Percentiles rank a stretch among this genome's conserved stretches.
phyloP scores from a whole-genome alignment of 2,888 invertebrate species.

The Chromoteleia sp. region DNA sequence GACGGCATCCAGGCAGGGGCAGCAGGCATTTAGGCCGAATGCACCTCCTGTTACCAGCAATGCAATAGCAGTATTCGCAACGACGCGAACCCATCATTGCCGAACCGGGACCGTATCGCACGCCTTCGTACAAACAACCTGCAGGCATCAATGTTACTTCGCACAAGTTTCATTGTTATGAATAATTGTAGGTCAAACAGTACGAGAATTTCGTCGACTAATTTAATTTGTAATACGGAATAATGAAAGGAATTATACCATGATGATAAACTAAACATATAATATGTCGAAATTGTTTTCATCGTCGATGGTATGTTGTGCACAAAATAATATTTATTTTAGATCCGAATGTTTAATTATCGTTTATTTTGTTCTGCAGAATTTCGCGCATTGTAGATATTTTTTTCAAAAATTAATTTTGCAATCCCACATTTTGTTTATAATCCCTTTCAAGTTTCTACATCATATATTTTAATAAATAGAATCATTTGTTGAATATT shows the following conservation, averaged over 20 bases:
- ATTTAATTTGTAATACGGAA: conserved; percentile 15
- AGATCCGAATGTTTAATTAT: background rate
- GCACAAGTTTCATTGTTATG: conserved; percentile 35
- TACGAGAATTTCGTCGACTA: conserved; percentile 20
- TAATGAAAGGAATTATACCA: conserved; percentile 21
- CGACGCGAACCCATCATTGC: conserved; percentile 92
- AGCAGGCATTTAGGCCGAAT: conserved; percentile 92
- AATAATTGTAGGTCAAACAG: conserved; percentile 41
- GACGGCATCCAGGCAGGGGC: conserved; percentile 89
- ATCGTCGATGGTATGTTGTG: background rate
- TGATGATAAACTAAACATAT: background rate
- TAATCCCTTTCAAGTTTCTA: too few relatives aligned
- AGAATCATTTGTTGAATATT: too few relatives aligned
- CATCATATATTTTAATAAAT: too few relatives aligned
- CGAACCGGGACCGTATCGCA: conserved; percentile 91
- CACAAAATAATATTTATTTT: background rate
- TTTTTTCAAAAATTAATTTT: background rate
- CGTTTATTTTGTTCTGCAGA: background rate
- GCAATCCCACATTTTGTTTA: too few relatives aligned
- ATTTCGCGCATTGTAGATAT: background rate
- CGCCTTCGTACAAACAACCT: conserved; percentile 90
- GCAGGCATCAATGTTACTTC: conserved; percentile 22
- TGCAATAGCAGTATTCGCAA: conserved; percentile 96
- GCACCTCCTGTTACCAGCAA: conserved; percentile 87
- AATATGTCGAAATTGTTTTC: conserved; percentile 6